These are phyloP conservation scores for Carcina quercana DNA, from an alignment of 2,888 invertebrate genomes.

Conservation along the genomic window DNA sequence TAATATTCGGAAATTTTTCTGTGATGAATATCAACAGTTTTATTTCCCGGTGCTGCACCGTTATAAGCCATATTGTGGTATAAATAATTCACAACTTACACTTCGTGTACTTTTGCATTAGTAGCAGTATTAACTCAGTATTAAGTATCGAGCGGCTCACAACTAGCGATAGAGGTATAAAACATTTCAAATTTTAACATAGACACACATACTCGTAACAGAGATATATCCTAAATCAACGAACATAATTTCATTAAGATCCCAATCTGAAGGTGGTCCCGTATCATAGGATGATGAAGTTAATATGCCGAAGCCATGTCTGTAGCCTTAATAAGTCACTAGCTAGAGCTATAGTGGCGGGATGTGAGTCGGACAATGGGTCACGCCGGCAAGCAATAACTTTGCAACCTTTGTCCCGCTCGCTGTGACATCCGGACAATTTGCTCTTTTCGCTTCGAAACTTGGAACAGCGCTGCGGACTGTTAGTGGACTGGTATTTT, in stretches of 20 bases:
- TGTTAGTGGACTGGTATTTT: slow-evolving; percentile 21
- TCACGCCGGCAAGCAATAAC: slow-evolving; percentile 21
- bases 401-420: slow-evolving; percentile 29
- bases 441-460: slow-evolving; percentile 29
- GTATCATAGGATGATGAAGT: neutral
- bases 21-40: too few species aligned
- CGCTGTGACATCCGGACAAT: slow-evolving; percentile 36
- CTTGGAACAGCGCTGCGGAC: slow-evolving; percentile 18
- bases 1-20: too few species aligned
- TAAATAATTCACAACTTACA: too few species aligned
- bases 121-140: too few species aligned
- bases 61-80: too few species aligned
- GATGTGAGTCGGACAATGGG: slow-evolving; percentile 22
- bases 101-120: too few species aligned
- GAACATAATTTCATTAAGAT: neutral
- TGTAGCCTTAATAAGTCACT: neutral
- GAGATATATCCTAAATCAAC: too few species aligned
- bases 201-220: too few species aligned
- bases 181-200: too few species aligned
- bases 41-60: too few species aligned
- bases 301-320: neutral
- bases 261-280: neutral
- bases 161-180: too few species aligned
- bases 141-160: too few species aligned
- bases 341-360: slow-evolving; percentile 8